Base-by-base conservation (phyloP, 2,888 invertebrate species). In the Folsomia candida region DNA sequence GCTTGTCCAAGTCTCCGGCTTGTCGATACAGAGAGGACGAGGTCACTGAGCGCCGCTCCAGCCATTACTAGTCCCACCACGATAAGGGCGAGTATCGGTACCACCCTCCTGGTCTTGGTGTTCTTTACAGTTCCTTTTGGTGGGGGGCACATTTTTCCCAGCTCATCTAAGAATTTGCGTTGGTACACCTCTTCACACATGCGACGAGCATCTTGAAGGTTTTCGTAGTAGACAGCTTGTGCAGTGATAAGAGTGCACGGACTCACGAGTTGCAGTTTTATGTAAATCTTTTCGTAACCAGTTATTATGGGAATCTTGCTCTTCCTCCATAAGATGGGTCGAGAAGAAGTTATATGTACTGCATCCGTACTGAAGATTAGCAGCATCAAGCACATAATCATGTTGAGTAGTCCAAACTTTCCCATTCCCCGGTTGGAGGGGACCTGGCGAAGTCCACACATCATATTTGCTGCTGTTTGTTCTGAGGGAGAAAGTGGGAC, bases 241-340 rank as follows among this genome's bases (percentile, higher is more conserved):
- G n/a, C 47, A 4, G 24, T 64, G 22, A 69, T 27, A n/a, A 68
- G 22, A 1, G 25, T 29, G 29, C 69, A 69, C 3, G 69, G 63
- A 2, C 1, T 11, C 1, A 57, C 3, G 4, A 69, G 26, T 14
- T 29, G 37, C 0, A 63, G 20, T 24, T 27, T 28, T 1, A 58
- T 14, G 1, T 22, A 26, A 0, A 64, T 64, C 18, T 62, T 6
- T 18, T 27, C 9, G n/a, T 47, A 63, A 14, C 64, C 69, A 2
- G 14, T 26, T 9, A 59, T 26, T 18, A 69, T 20, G 0, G 64
- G 63, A 2, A 24, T 25, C 1, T 58, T 2, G n/a, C 64, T 37
- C 47, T 9, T 51, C 22, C 60, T 26, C 65, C 69, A 69, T 0
- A 69, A 1, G 14, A 65, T 20, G 4, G 59, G 69, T 9, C 22